phyloP scores from a whole-genome alignment of 2,888 invertebrate species.

The Orthosia cruda region DNA sequence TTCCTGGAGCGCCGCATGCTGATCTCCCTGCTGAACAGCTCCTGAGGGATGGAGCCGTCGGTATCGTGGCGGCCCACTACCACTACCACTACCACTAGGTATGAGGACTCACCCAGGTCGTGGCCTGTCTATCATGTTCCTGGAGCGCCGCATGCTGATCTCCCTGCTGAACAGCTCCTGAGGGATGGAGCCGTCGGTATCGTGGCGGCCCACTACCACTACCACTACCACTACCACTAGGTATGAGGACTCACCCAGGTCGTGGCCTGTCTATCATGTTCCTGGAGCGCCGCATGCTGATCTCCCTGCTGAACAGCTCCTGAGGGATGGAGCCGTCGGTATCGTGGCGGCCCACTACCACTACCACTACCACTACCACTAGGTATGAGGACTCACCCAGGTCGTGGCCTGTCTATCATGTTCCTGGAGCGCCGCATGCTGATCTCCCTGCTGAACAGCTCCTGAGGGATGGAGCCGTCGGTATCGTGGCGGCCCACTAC shows the following conservation, averaged over 20 bases:
- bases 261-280: conserved; percentile 73
- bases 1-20: conserved; percentile 84
- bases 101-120: conserved; percentile 87
- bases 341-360: conserved; percentile 96
- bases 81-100: too few relatives aligned
- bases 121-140: conserved; percentile 73
- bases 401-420: conserved; percentile 72
- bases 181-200: conserved; percentile 95
- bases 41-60: conserved; percentile 94
- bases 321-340: conserved; percentile 95
- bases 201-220: too few relatives aligned
- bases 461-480: conserved; percentile 94
- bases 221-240: too few relatives aligned
- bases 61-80: conserved; percentile 96
- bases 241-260: conserved; percentile 88
- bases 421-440: conserved; percentile 84
- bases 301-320: conserved; percentile 95
- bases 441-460: conserved; percentile 95
- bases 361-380: too few relatives aligned
- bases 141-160: conserved; percentile 90
- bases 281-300: conserved; percentile 87
- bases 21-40: conserved; percentile 95
- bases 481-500: conserved; percentile 96
- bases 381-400: conserved; percentile 89
- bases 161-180: conserved; percentile 95